Evolutionary conservation across 2,113 vertebrate species (phyloP), one percentile per base, ranked within the genome.

Genomic region (Hucho hucho): DNA sequence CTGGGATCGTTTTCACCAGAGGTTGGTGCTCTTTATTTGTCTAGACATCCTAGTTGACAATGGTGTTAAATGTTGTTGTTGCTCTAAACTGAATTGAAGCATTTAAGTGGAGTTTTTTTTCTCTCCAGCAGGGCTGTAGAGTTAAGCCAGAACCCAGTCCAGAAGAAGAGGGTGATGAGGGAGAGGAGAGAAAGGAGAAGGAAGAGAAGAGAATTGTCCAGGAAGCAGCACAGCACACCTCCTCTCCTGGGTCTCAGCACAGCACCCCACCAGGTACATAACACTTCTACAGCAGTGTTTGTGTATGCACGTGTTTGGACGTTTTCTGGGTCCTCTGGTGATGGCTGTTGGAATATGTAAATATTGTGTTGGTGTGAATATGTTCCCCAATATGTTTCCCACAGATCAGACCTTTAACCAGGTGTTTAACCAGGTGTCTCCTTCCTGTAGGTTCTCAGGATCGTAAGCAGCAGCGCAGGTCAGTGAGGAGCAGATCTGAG

Each of bases 401-500:
- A 70, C 25, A 26, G 20, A 43, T 68, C 26, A 24, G 65, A 28
- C 37, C 37, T 43, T 43, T 43, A 43, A 43, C 37, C 7, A 43
- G 70, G 13, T 61, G 67, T 73, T 70, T 65, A 11, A 64, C 25
- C 37, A 11, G 29, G 12, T 6, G 28, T 72, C 70, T 69, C 75
- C 65, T 56, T 43, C 20, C 22, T 66, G 5, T 28, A 94, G 92
- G 87, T 72, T 94, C 93, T 88, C 90, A 93, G 92, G 98, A 99
- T 93, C 96, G 97, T 91, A 99, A 99, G 86, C 95, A 96, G 82
- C 98, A 98, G 92, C 94, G 98, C 84, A 94, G 98, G 83, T 98
- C 95, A 28, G 93, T 96, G 87, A 92, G 97, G 90, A 99, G 97
- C 87, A 95, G 96, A 82, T 98, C 96, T 12, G 98, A 99, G 92